Evolutionary conservation across 2,113 vertebrate genomes (phyloP).

Genomic region (Stigmatopora argus): DNA sequence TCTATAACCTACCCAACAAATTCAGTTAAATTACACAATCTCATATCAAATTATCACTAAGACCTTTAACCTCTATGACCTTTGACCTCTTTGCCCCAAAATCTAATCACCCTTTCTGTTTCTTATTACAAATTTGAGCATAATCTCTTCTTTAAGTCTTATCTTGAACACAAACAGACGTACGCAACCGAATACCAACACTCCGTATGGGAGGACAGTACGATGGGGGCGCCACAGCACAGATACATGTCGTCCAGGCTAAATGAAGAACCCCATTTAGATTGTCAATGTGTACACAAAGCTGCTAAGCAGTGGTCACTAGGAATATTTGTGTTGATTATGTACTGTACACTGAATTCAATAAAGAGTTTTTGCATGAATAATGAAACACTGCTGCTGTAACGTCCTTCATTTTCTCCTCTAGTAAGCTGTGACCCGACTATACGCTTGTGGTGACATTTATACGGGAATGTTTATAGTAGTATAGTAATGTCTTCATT

Average conservation of each 20-base stretch:
- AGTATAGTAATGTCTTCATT: background rate
- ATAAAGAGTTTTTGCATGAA: conserved; percentile 68
- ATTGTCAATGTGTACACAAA: conserved; percentile 27
- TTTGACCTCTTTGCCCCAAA: too few relatives aligned
- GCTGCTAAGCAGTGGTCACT: conserved; percentile 28
- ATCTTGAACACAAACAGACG: too few relatives aligned
- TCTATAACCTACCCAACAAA: too few relatives aligned
- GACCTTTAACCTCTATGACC: too few relatives aligned
- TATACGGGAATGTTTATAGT: background rate
- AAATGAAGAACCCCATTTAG: background rate
- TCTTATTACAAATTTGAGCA: too few relatives aligned
- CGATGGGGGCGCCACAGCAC: background rate
- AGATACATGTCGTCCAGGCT: conserved; percentile 28
- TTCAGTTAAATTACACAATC: too few relatives aligned
- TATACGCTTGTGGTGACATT: background rate
- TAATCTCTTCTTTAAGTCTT: too few relatives aligned
- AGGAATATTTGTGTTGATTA: conserved; percentile 44
- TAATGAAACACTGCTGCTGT: conserved; percentile 12
- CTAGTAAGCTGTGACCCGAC: too few relatives aligned
- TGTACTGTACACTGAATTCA: conserved; percentile 55
- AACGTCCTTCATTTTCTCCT: conserved; percentile 14
- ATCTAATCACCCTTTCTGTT: too few relatives aligned
- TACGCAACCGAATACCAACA: too few relatives aligned
- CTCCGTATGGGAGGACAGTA: background rate
- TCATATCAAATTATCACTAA: too few relatives aligned